Evolutionary conservation across 2,113 vertebrate species (phyloP).

Genomic region (Alexandromys fortis): DNA sequence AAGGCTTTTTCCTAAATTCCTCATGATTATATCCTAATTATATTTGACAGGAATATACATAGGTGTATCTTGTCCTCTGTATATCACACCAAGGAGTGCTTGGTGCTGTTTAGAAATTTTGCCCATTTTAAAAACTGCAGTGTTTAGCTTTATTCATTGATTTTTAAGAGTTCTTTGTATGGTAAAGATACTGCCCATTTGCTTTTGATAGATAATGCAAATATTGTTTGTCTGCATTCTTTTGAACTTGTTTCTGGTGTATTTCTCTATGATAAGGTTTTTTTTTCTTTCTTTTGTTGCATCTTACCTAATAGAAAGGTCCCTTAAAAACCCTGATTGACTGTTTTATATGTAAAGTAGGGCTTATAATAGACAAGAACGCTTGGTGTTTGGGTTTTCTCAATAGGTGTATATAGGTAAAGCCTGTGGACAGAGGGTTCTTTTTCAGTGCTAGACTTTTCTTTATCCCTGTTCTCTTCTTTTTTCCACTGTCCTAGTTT

Average conservation of each 20-base stretch:
- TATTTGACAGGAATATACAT: neutral
- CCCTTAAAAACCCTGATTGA: neutral
- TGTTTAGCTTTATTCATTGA: conserved; percentile 3
- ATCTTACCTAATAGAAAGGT: conserved; percentile 13
- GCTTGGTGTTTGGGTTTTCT: conserved; percentile 2
- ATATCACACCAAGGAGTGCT: neutral
- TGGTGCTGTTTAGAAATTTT: neutral
- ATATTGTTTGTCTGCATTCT: neutral
- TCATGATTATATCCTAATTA: conserved; percentile 4
- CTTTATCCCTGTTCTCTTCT: neutral
- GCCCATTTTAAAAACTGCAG: neutral
- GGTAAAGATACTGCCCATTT: neutral
- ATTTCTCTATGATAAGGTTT: neutral
- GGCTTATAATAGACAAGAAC: neutral
- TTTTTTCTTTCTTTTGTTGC: neutral
- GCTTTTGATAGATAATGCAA: neutral
- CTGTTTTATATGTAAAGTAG: neutral
- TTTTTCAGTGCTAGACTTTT: neutral
- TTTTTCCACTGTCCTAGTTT: neutral
- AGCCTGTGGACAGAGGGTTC: neutral
- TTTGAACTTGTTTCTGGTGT: conserved; percentile 27
- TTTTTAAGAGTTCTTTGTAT: conserved; percentile 33
- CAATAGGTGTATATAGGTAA: neutral
- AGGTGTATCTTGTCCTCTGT: neutral
- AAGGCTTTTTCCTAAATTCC: neutral